phyloP scores from a whole-genome alignment of 2,113 vertebrate genomes.

The Gavia stellata region DNA sequence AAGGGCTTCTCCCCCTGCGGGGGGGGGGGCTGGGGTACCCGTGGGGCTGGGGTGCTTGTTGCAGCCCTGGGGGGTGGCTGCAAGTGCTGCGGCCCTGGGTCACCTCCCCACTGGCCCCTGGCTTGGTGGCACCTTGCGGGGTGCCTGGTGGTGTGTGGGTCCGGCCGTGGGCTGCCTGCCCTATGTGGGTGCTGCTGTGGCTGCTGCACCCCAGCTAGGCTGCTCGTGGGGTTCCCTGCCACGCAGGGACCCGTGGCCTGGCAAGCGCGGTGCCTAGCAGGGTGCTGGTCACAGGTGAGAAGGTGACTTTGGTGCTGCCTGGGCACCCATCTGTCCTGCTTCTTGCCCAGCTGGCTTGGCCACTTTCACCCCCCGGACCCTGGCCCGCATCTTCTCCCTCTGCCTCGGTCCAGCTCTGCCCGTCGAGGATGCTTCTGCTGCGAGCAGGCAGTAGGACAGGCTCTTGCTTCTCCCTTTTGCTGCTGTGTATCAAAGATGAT shows the following conservation, averaged over 20 bases:
- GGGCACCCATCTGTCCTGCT: not conserved
- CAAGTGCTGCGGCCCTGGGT: not conserved
- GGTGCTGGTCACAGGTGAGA: rapidly evolving
- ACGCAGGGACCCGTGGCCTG: rapidly evolving
- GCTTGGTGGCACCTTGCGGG: not conserved
- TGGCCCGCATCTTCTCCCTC: too few species aligned
- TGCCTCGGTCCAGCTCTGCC: not conserved
- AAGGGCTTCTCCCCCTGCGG: not conserved
- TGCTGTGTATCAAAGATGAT: not conserved
- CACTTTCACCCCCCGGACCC: not conserved
- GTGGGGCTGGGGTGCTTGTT: rapidly evolving
- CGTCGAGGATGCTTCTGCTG: rapidly evolving
- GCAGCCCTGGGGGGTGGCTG: not conserved
- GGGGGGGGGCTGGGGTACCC: not conserved
- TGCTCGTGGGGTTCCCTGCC: rapidly evolving
- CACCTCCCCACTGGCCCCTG: rapidly evolving
- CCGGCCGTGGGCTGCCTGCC: not conserved
- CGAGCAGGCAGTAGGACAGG: not conserved
- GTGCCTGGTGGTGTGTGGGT: too few species aligned
- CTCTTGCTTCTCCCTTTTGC: not conserved
- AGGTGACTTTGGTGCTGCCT: not conserved
- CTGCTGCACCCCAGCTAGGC: not conserved
- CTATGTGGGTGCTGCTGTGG: not conserved
- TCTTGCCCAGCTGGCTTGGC: not conserved
- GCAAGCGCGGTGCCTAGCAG: not conserved